A percentile compares a stretch with the other conserved stretches of the same genome.
Conservation (phyloP, 2,797 vertebrate species). For the Meriones psammophilus region DNA sequence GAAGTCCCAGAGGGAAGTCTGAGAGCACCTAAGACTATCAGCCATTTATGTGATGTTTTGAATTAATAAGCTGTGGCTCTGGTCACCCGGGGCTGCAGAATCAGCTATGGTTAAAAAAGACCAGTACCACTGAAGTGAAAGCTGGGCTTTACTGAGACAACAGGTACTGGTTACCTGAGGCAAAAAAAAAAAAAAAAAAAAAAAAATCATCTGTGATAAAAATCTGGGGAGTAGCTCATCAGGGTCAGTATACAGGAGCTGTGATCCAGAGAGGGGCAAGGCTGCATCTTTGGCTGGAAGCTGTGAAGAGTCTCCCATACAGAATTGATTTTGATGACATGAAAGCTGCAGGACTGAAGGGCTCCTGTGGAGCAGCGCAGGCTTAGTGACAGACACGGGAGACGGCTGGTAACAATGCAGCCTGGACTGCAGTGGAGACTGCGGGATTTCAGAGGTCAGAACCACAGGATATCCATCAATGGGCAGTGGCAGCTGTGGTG, state of each 20-base stretch:
- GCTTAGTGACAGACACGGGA: no score
- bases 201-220: not conserved
- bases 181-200: not conserved
- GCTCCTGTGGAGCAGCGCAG: not conserved
- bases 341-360: not conserved
- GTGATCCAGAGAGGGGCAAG: not conserved
- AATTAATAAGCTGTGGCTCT: not conserved
- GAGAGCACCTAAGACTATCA: not conserved
- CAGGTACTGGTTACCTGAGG: not conserved
- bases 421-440: not conserved
- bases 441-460: not conserved
- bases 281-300: not conserved
- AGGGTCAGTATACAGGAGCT: not conserved
- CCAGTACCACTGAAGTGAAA: not conserved
- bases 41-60: not conserved
- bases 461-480: not conserved
- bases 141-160: not conserved
- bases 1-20: not conserved
- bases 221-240: not conserved
- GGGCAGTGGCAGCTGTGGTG: not conserved
- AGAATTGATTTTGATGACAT: not conserved
- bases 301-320: not conserved
- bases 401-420: not conserved
- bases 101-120: not conserved
- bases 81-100: not conserved